These are phyloP conservation scores for Rhopalosiphum maidis DNA, from an alignment of 1,140 invertebrate genomes.

Conservation along the genomic window DNA sequence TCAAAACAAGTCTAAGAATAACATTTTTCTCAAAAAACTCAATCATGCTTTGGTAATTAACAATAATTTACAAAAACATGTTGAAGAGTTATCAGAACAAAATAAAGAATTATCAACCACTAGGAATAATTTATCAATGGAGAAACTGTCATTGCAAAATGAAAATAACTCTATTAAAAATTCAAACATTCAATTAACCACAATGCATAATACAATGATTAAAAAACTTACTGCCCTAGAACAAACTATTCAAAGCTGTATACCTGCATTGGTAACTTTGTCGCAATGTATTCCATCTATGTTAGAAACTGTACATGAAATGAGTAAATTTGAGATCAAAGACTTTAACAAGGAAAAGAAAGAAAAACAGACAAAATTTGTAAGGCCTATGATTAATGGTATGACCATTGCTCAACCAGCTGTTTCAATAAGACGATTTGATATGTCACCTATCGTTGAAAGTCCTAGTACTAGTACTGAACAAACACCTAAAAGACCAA, in stretches of 20 bases:
- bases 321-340: background rate
- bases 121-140: constrained; percentile 23
- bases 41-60: background rate
- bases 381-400: constrained; percentile 35
- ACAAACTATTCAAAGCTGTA: constrained; percentile 38
- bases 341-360: background rate
- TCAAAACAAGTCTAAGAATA: background rate
- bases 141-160: constrained; percentile 23
- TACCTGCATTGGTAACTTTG: constrained; percentile 38
- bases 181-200: background rate
- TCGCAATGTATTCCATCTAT: constrained; percentile 18
- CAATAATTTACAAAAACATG: background rate
- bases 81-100: background rate
- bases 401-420: background rate
- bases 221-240: background rate
- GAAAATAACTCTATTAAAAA: constrained; percentile 20
- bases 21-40: background rate
- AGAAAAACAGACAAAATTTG: constrained; percentile 27
- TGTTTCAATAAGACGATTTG: background rate
- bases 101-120: constrained; percentile 27
- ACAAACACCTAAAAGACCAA: constrained; percentile 5
- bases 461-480: background rate
- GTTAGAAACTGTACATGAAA: constrained; percentile 10
- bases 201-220: background rate
- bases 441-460: constrained; percentile 21